A percentile compares a stretch with the other conserved stretches of the same genome.
Evolutionary conservation across 2,113 vertebrate species (phyloP).

Genomic region (Aleadryas rufinucha): DNA sequence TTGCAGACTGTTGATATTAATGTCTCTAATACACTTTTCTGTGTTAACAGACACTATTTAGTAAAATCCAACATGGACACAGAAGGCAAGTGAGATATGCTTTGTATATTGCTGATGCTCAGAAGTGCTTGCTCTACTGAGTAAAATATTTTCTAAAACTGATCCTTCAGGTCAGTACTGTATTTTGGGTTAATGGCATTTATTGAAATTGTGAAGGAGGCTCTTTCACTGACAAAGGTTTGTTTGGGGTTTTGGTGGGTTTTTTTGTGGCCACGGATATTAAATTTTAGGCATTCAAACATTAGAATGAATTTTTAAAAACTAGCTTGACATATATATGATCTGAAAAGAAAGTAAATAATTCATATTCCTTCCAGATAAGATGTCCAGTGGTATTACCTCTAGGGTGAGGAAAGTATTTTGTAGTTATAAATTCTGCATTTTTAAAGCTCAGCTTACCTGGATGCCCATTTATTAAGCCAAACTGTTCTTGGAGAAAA

Average conservation of each 20-base stretch:
- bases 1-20: neutral
- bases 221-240: neutral
- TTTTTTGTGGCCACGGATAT: neutral
- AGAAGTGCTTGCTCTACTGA: neutral
- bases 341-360: neutral
- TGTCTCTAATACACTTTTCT: neutral
- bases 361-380: neutral
- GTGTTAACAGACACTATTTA: neutral
- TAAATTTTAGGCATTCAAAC: neutral
- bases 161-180: neutral
- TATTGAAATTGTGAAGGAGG: neutral
- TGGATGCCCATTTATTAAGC: neutral
- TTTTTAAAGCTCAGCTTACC: neutral
- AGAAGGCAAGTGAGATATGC: neutral
- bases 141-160: neutral
- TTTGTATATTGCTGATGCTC: neutral
- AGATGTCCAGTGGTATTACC: neutral
- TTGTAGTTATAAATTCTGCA: neutral
- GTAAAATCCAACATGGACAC: neutral
- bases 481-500: neutral
- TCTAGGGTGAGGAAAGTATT: neutral
- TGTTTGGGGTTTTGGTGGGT: neutral
- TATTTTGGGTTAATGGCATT: neutral
- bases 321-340: neutral
- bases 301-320: neutral